Conservation (phyloP, 2,797 vertebrate genomes). For the Macropodus opercularis region DNA sequence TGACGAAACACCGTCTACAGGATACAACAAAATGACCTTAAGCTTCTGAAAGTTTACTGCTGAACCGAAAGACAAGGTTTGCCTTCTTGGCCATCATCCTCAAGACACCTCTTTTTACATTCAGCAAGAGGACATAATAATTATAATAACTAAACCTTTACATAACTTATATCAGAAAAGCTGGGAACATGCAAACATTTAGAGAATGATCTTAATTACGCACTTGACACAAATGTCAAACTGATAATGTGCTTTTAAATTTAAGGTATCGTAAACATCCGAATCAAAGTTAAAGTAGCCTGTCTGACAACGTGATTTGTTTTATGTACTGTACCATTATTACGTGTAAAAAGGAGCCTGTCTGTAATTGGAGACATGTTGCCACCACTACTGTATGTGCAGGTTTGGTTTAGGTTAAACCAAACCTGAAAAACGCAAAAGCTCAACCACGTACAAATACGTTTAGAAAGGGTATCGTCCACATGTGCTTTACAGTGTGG, state of each 20-base stretch:
- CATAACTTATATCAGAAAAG: background rate
- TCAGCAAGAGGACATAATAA: too few species aligned
- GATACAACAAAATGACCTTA: conserved; percentile 61
- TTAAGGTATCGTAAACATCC: too few species aligned
- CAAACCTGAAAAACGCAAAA: conserved; percentile 11
- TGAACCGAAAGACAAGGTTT: conserved; percentile 72
- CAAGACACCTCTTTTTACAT: conserved; percentile 31
- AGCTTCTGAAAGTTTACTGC: too few species aligned
- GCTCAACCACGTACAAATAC: background rate
- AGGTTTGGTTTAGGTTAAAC: conserved; percentile 24
- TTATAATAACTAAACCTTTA: too few species aligned
- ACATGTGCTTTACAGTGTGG: conserved; percentile 9
- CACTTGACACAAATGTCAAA: too few species aligned
- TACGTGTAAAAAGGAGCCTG: conserved; percentile 9
- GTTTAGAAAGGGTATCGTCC: conserved; percentile 14
- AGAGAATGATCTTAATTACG: background rate
- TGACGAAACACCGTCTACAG: conserved; percentile 53
- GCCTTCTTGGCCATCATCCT: conserved; percentile 49
- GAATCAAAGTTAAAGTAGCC: background rate
- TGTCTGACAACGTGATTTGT: conserved; percentile 5
- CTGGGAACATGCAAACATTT: background rate
- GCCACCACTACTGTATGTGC: conserved; percentile 7
- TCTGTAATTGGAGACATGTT: conserved; percentile 13
- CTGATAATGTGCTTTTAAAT: background rate
- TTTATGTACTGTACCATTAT: conserved; percentile 7